A percentile compares a stretch with the other conserved stretches of the same genome.
phyloP scores from a whole-genome alignment of 2,888 invertebrate genomes.

The Cyaniris semiargus region DNA sequence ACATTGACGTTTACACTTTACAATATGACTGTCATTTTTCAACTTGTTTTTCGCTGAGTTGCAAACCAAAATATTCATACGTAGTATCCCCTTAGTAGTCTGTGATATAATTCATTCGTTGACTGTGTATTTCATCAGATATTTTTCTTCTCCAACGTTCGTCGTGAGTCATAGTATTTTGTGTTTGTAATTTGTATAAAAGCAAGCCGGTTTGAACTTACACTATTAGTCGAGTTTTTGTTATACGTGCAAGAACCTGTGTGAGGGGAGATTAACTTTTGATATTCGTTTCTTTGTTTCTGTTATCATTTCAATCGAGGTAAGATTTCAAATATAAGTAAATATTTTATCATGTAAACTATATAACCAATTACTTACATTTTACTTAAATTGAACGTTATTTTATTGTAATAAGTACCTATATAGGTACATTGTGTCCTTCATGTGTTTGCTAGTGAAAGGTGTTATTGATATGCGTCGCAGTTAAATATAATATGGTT shows the following conservation, averaged over 20 bases:
- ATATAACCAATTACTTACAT: background rate
- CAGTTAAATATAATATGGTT: background rate
- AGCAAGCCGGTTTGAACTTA: background rate
- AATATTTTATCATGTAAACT: background rate
- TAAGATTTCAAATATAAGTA: background rate
- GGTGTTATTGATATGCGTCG: constrained; percentile 29
- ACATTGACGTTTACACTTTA: too few species aligned
- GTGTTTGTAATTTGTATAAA: constrained; percentile 40
- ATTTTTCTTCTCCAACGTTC: constrained; percentile 41
- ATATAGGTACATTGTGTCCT: background rate
- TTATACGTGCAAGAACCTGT: background rate
- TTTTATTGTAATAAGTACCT: background rate
- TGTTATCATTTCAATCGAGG: background rate
- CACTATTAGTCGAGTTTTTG: background rate
- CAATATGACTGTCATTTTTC: background rate
- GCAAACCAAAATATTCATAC: background rate
- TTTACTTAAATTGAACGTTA: background rate
- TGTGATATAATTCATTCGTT: too few species aligned
- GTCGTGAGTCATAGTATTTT: constrained; percentile 38
- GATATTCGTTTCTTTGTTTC: constrained; percentile 4
- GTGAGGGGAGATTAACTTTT: background rate
- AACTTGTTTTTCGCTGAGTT: background rate
- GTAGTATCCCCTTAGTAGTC: too few species aligned
- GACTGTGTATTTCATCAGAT: constrained; percentile 37
- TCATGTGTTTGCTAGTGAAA: background rate